A percentile compares a stretch with the other conserved stretches of the same genome.
These are phyloP conservation scores for Microchrysa polita DNA, from an alignment of 2,888 invertebrate species.

Conservation along the genomic window DNA sequence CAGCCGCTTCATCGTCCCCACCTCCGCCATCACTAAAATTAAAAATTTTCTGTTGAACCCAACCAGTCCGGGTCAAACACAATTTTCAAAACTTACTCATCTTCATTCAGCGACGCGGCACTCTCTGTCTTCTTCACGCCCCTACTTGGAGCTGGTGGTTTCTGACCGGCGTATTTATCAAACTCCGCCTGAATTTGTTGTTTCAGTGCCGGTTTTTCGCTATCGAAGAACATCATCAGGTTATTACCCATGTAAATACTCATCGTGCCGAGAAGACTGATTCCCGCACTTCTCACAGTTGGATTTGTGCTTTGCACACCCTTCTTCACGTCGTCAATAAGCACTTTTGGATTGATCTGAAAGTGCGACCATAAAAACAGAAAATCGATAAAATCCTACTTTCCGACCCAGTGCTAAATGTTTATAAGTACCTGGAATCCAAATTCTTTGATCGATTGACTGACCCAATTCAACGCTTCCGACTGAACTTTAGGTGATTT, in stretches of 20 bases:
- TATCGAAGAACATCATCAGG: slow-evolving; percentile 79
- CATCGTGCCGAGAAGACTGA: slow-evolving; percentile 73
- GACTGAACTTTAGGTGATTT: slow-evolving; percentile 93
- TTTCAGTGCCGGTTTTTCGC: slow-evolving; percentile 84
- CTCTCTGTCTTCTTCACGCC: slow-evolving; percentile 64
- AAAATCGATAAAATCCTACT: background rate
- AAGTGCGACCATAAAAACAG: slow-evolving; percentile 47
- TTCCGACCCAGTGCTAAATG: background rate
- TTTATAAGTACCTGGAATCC: slow-evolving; percentile 68
- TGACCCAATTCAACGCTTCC: slow-evolving; percentile 84
- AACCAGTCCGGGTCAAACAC: background rate
- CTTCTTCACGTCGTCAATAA: slow-evolving; percentile 83
- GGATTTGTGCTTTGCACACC: slow-evolving; percentile 87
- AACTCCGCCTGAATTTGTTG: slow-evolving; percentile 88
- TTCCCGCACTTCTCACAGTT: slow-evolving; percentile 80
- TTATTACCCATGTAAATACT: slow-evolving; percentile 84
- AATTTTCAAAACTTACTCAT: slow-evolving; percentile 44
- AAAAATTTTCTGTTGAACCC: background rate
- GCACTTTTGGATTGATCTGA: slow-evolving; percentile 75
- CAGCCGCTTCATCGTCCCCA: slow-evolving; percentile 65
- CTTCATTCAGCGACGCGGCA: slow-evolving; percentile 50
- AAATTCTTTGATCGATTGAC: slow-evolving; percentile 83
- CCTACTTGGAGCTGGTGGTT: slow-evolving; percentile 78
- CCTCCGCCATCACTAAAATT: slow-evolving; percentile 49
- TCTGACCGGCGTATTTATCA: slow-evolving; percentile 80